Conservation (phyloP, 2,888 invertebrate genomes). For the Pemphredon lugubris region DNA sequence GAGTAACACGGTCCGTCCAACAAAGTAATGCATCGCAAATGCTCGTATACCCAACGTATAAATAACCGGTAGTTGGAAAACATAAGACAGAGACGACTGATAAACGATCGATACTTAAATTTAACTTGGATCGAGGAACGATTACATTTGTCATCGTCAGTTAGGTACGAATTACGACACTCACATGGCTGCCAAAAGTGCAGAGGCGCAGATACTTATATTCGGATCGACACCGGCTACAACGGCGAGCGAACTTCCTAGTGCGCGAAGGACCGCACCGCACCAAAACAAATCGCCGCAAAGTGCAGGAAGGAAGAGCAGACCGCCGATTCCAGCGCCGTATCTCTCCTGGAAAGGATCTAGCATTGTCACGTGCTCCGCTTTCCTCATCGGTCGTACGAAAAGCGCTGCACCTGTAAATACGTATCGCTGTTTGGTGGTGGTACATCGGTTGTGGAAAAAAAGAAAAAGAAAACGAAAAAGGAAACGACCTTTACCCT, state of each 20-base stretch:
- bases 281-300: constrained; percentile 88
- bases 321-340: constrained; percentile 86
- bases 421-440: no score
- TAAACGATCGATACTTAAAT: no score
- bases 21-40: no score
- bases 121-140: no score
- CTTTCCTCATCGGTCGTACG: constrained; percentile 86
- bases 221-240: constrained; percentile 76
- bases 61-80: no score
- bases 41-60: no score
- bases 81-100: no score
- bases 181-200: constrained; percentile 74
- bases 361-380: constrained; percentile 87
- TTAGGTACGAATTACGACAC: constrained; percentile 59
- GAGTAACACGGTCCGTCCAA: no score
- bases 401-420: constrained; percentile 85
- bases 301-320: constrained; percentile 86
- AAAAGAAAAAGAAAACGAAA: no score
- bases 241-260: constrained; percentile 82
- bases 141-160: no score
- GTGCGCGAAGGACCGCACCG: constrained; percentile 85
- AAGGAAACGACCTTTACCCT: no score
- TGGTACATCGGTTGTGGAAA: no score
- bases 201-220: constrained; percentile 76
- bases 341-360: constrained; percentile 88